phyloP scores from a whole-genome alignment of 1,140 invertebrate genomes.

The Aphaenogaster floridana region DNA sequence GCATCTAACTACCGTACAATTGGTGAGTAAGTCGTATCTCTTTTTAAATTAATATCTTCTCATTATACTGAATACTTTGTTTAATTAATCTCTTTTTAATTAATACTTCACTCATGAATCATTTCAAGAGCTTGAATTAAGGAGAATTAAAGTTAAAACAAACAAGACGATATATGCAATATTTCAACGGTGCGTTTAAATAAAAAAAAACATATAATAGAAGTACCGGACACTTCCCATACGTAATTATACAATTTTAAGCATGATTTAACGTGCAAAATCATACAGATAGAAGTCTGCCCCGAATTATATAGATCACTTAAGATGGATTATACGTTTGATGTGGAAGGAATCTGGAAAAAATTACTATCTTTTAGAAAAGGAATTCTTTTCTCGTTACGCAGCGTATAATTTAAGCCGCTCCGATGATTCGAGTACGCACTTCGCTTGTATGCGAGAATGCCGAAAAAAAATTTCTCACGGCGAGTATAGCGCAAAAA shows the following conservation, averaged over 20 bases:
- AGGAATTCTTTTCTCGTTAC: conserved; percentile 19
- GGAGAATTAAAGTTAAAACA: not conserved
- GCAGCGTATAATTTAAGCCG: conserved; percentile 24
- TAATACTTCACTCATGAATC: too few species aligned
- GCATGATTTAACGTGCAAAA: not conserved
- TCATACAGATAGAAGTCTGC: not conserved
- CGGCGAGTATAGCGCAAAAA: not conserved
- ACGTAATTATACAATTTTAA: conserved; percentile 16
- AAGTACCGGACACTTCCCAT: not conserved
- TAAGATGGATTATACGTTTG: not conserved
- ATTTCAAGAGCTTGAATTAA: not conserved
- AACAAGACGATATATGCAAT: not conserved
- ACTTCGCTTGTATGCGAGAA: not conserved
- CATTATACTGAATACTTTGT: too few species aligned
- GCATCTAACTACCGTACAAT: conserved; percentile 95
- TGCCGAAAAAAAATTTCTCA: not conserved
- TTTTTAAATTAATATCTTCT: not conserved
- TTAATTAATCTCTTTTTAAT: too few species aligned
- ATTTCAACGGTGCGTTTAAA: not conserved
- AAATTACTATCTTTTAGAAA: not conserved
- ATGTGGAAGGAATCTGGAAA: conserved; percentile 19
- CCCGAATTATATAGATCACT: conserved; percentile 9
- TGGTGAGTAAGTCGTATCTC: conserved; percentile 89
- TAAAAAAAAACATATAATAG: not conserved
- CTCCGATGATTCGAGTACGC: not conserved